Conservation (phyloP, 2,797 vertebrate species). For the Brachymystax lenok region DNA sequence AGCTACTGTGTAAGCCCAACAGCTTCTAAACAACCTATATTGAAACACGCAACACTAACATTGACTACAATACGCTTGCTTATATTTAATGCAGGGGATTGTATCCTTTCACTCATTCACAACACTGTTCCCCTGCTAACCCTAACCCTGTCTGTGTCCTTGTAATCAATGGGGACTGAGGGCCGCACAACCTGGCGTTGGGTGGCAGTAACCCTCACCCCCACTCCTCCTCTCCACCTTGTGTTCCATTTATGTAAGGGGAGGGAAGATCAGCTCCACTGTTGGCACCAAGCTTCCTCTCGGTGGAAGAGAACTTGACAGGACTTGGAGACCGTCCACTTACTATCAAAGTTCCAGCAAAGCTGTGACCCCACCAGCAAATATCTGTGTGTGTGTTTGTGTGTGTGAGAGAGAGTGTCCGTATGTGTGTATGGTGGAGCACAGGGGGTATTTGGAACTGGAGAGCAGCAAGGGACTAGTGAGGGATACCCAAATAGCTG, state of each 20-base stretch:
- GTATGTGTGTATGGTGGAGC: conserved; percentile 13
- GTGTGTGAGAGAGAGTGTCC: neutral
- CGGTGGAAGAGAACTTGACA: conserved; percentile 17
- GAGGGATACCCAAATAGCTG: conserved; percentile 42
- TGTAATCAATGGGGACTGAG: neutral
- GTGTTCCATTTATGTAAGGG: conserved; percentile 28
- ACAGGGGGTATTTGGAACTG: conserved; percentile 6
- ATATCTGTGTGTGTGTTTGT: conserved; percentile 18
- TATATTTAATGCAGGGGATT: neutral
- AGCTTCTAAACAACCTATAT: neutral
- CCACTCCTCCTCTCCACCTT: conserved; percentile 4
- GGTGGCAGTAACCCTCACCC: conserved; percentile 15
- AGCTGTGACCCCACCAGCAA: conserved; percentile 2
- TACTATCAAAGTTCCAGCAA: conserved; percentile 20
- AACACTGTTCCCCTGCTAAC: neutral
- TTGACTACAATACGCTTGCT: neutral
- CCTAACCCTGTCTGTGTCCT: neutral
- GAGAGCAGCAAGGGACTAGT: conserved; percentile 10
- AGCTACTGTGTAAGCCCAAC: neutral
- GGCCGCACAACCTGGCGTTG: conserved; percentile 1
- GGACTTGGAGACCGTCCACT: conserved; percentile 20
- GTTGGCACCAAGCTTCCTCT: conserved; percentile 21
- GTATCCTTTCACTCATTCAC: conserved; percentile 3
- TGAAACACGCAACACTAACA: neutral
- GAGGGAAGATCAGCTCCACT: conserved; percentile 5